Evolutionary conservation across 1,140 invertebrate species (phyloP), one percentile per base, ranked within the genome.

Genomic region (Leptinotarsa defecta): DNA sequence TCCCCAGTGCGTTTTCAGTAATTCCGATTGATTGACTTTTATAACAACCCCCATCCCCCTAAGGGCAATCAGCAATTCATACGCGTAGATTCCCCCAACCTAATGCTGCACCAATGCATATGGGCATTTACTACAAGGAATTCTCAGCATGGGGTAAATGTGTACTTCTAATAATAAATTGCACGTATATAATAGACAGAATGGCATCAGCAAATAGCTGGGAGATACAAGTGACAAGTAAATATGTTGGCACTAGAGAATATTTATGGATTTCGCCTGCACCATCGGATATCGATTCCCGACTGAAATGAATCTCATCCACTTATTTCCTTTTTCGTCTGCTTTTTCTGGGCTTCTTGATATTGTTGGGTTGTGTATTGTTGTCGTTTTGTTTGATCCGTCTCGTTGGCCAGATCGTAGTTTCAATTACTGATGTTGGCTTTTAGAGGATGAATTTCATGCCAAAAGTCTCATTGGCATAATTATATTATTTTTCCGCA

Each of bases 181-280:
- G 27, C 43, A 17, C 24, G 65, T 27, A 68, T 34, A 68, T 68
- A 68, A 68, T 68, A 68, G 65, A 43, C 24, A 43, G 65, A 68
- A 68, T 68, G 24, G 65, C 65, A 17, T 68, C 65, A 34, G 65
- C 65, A 68, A 68, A 68, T 68, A 68, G 65, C 65, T 68, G 24
- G 65, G 65, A 68, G 65, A 43, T 68, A 68, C 65, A 68, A 68
- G 65, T 68, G 65, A 68, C 65, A 68, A 68, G 65, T 68, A 68
- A 68, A 68, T 68, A 68, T 68, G 65, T 68, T 68, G 65, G 65
- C 43, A 68, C 43, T 24, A 22, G 65, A 24, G 65, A 68, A 27
- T 24, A 68, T 68, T 68, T 68, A 68, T 68, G 24, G 43, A 17
- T 34, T 24, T 17, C 27, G 65, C 65, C 52, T 68, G 65, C 65